Base-by-base conservation (phyloP, 2,797 vertebrate species). In the Galagoides demidoff region DNA sequence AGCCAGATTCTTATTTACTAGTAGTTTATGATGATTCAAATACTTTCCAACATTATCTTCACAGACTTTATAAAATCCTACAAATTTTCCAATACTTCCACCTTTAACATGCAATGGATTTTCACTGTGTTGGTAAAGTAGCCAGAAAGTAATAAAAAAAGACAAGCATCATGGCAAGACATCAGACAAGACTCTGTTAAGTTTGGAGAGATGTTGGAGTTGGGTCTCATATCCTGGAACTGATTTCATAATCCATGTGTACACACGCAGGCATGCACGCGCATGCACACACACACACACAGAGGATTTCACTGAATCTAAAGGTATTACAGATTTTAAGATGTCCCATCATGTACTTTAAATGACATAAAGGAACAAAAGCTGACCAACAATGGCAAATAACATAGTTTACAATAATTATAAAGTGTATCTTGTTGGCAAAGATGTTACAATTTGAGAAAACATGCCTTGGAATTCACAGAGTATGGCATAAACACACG, bases 401-500 rank as follows among this genome's bases (percentile, higher is more conserved):
- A 90, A 37, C 57, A 70, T 10, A 82, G 63, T 43, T 74, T 37
- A 90, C 5, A 23, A 78, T 78, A 89, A 76, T 6, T 86, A 39
- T 64, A 71, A 85, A 76, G 71, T 79, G 8, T n/a, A 82, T 39
- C 34, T 63, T 31, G 12, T 37, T 88, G 71, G 45, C 43, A 95
- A 79, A 90, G 39, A n/a, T 70, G 55, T 39, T 89, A 77, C 71
- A 90, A 77, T 74, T 16, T 74, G 57, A 90, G 93, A 88, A 81
- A 39, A 34, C 7, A 8, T 68, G 34, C 49, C 4, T 55, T 49
- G 71, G 37, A 73, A 83, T 59, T 93, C 68, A 66, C 29, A 76
- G 89, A 57, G 49, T 17, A 83, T 3, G n/a, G 49, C 25, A 64
- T 5, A 23, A 64, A 68, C 13, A 82, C 7, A 57, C 7, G 10